These are phyloP conservation scores for Chaetophractus vellerosus DNA, from an alignment of 2,797 vertebrate genomes.

Conservation along the genomic window DNA sequence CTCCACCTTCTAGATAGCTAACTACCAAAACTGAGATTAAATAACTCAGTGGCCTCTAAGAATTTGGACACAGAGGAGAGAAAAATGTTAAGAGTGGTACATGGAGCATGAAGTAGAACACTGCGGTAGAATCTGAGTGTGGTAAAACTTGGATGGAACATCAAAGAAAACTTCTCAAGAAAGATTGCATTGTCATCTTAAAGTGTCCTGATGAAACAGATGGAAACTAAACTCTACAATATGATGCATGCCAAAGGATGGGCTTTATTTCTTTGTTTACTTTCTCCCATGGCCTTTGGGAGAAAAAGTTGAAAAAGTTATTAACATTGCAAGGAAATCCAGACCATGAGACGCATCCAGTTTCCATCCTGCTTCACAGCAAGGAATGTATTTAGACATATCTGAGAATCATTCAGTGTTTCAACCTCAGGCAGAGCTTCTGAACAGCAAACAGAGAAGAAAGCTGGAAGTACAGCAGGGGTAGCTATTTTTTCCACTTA, in stretches of 20 bases:
- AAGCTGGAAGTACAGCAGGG: conserved; percentile 68
- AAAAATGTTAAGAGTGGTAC: not conserved
- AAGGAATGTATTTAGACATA: conserved; percentile 57
- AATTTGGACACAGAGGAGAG: conserved; percentile 4
- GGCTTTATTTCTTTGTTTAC: conserved; percentile 62
- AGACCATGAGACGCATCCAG: conserved; percentile 67
- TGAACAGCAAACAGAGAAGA: conserved; percentile 72
- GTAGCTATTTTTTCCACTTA: conserved; percentile 65
- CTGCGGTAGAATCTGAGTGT: not conserved
- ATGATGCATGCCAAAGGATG: not conserved
- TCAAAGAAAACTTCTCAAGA: conserved; percentile 18
- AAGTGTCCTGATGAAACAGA: not conserved
- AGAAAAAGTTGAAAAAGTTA: conserved; percentile 75
- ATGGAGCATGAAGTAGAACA: not conserved
- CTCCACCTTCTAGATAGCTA: conserved; percentile 24
- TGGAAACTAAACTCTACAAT: not conserved
- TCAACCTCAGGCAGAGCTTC: conserved; percentile 73
- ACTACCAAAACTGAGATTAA: conserved; percentile 29
- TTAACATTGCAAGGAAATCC: conserved; percentile 72
- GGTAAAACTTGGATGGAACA: not conserved
- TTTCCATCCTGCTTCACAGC: conserved; percentile 75
- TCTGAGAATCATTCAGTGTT: conserved; percentile 49
- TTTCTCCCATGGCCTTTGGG: conserved; percentile 64
- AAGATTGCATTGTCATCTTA: not conserved
- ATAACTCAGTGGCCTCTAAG: not conserved